phyloP scores from a whole-genome alignment of 2,888 invertebrate species.

The Eulithis testata region DNA sequence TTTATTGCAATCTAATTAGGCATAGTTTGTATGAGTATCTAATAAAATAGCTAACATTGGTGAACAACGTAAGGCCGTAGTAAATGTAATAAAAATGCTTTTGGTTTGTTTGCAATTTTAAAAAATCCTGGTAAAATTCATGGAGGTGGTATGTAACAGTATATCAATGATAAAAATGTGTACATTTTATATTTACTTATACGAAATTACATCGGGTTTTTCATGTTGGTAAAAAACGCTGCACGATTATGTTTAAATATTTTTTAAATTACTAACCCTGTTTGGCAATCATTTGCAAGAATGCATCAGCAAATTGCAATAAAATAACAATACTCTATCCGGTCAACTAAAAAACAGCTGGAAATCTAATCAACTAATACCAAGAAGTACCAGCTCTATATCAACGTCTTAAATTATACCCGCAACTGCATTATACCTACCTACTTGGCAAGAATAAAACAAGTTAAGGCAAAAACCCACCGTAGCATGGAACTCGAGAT shows the following conservation, averaged over 20 bases:
- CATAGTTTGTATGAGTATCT: too few species aligned
- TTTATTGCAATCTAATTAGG: not conserved
- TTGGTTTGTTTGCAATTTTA: too few species aligned
- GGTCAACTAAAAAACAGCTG: constrained; percentile 41
- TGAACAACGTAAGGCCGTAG: too few species aligned
- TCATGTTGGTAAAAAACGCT: not conserved
- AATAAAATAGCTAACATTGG: too few species aligned
- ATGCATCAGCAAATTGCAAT: constrained; percentile 10
- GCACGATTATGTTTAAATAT: not conserved
- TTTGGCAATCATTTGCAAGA: constrained; percentile 13
- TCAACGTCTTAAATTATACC: constrained; percentile 50
- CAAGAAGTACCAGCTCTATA: constrained; percentile 40
- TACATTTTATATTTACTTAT: not conserved
- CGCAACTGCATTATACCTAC: constrained; percentile 35
- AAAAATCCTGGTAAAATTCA: too few species aligned
- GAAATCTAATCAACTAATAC: constrained; percentile 47
- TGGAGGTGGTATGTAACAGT: too few species aligned
- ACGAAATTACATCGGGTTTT: not conserved
- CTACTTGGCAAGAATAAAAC: constrained; percentile 43
- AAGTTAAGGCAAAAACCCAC: constrained; percentile 30
- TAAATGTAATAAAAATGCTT: too few species aligned
- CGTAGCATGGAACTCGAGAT: not conserved
- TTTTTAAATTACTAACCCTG: not conserved
- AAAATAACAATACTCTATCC: constrained; percentile 17
- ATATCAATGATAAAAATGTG: too few species aligned